Conservation (phyloP, 2,888 invertebrate genomes). For the Candidula unifasciata region DNA sequence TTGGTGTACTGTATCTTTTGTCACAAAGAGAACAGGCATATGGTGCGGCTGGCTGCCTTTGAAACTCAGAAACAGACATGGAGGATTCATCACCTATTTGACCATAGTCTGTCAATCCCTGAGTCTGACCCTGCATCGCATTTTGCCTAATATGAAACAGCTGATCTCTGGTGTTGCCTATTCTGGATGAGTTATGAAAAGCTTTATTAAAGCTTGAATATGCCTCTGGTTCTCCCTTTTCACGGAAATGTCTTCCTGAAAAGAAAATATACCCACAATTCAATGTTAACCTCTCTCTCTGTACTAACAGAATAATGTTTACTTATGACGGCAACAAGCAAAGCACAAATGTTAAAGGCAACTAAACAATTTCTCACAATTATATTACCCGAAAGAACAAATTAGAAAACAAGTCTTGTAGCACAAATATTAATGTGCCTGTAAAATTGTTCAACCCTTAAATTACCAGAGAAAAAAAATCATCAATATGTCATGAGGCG, state of each 20-base stretch:
- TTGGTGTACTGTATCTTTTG: slow-evolving; percentile 48
- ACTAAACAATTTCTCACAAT: neutral
- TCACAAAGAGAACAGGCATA: slow-evolving; percentile 49
- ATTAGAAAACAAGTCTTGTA: too few relatives aligned
- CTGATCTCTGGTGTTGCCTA: neutral
- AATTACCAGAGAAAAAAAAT: too few relatives aligned
- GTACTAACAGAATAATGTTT: neutral
- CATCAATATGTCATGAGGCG: too few relatives aligned
- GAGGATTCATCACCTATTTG: neutral
- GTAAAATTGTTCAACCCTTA: too few relatives aligned
- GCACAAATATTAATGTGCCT: too few relatives aligned
- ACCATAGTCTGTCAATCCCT: neutral
- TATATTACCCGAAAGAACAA: too few relatives aligned
- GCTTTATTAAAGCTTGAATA: slow-evolving; percentile 22
- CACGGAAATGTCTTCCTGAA: slow-evolving; percentile 29
- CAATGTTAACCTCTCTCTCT: neutral
- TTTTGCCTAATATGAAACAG: slow-evolving; percentile 4
- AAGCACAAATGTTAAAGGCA: neutral
- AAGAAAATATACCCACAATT: slow-evolving; percentile 35
- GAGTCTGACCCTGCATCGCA: neutral
- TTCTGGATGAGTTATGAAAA: neutral
- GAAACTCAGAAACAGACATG: neutral
- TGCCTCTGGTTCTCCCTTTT: neutral
- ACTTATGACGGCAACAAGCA: neutral
- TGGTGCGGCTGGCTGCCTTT: neutral